Evolutionary conservation across 2,113 vertebrate species (phyloP), one percentile per base, ranked within the genome.

Genomic region (Takifugu flavidus): DNA sequence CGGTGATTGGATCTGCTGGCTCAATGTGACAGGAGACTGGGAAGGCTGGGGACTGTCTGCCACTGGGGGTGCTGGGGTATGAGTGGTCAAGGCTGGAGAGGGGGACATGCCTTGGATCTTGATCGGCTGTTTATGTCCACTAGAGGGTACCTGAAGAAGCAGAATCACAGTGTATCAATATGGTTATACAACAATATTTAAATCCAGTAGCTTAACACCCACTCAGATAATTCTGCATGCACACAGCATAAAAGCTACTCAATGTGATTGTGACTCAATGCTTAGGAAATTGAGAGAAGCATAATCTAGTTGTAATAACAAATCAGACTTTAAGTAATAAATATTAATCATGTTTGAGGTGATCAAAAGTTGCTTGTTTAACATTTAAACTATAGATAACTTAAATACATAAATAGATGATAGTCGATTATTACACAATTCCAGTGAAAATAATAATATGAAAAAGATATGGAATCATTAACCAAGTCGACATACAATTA

Each of bases 1-100:
- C 2, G 92, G 73, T 13, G 92, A 91, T 66, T 92, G 93, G 77
- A 94, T 88, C 79, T 93, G 93, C 61, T 94, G 92, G 81, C 88
- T 89, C 71, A 87, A 90, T 59, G 88, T 91, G 77, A 94, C 93
- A 68, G 59, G 93, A 79, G 89, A 95, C 79, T 67, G 94, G 58
- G 69, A 92, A 64, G 88, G 89, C 78, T 91, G 90, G 0, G 91
- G 90, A 53, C 90, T 91, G 75, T 84, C 89, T 3, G 87, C 82
- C 51, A 89, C 76, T 0, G 86, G 73, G 13, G 83, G 77, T 0
- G 74, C 74, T 11, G 83, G 54, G 15, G 76, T 42, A 46, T 84
- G 83, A 57, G 81, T 26, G 46, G 74, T 68, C 74, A 82, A 67
- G 15, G 77, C 77, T 13, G 86, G 86, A n/a, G 86, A 88, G 7